Conservation (phyloP, 2,797 vertebrate species). For the Clamator glandarius region DNA sequence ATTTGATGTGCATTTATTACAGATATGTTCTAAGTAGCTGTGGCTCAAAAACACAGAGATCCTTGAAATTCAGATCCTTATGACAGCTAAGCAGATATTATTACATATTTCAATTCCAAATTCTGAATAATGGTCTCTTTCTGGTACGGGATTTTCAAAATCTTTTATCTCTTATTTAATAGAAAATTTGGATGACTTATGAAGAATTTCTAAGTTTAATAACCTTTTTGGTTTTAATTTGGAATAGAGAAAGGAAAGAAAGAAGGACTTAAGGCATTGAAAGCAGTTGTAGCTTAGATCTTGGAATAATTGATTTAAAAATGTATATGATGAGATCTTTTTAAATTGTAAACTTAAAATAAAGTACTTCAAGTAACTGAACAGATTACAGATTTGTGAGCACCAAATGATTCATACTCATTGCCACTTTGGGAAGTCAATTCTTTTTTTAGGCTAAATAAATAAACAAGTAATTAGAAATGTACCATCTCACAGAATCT, state of each 20-base stretch:
- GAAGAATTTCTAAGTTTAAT: background rate
- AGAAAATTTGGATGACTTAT: background rate
- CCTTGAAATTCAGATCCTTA: background rate
- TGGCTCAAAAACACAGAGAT: background rate
- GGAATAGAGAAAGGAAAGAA: background rate
- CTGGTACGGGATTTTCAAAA: background rate
- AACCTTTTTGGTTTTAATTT: background rate
- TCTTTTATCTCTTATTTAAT: background rate
- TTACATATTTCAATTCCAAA: background rate
- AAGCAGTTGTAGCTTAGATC: background rate
- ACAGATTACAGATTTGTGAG: background rate
- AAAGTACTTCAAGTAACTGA: background rate
- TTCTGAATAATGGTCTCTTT: fast-evolving
- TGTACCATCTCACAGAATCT: background rate
- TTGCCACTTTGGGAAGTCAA: background rate
- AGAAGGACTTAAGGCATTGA: background rate
- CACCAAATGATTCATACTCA: background rate
- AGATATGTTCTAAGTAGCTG: background rate
- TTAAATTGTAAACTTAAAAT: background rate
- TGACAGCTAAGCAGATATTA: background rate
- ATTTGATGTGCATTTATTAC: background rate
- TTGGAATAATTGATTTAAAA: background rate
- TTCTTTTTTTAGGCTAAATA: background rate
- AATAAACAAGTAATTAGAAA: background rate
- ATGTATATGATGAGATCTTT: background rate